A percentile compares a stretch with the other conserved stretches of the same genome.
Evolutionary conservation across 2,888 invertebrate species (phyloP).

Genomic region (Dioctria linearis): DNA sequence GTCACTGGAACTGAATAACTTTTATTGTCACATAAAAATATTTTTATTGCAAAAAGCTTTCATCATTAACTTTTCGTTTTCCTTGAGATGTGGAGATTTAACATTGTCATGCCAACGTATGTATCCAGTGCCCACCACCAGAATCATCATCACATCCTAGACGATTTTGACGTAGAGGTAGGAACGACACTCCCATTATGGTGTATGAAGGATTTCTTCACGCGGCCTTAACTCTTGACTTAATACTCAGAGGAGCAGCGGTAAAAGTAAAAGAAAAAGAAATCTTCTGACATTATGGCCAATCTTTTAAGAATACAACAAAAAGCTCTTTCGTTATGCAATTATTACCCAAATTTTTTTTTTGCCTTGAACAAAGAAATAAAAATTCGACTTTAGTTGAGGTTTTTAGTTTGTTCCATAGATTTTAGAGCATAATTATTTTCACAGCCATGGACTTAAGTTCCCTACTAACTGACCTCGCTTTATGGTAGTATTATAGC

Average conservation of each 20-base stretch:
- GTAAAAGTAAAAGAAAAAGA: too few relatives aligned
- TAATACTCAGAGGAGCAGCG: background rate
- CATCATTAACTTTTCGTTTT: conserved; percentile 50
- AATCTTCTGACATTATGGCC: background rate
- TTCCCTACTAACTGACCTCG: background rate
- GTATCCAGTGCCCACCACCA: background rate
- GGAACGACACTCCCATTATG: background rate
- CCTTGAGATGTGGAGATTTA: conserved; percentile 7
- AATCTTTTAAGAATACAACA: conserved; percentile 23
- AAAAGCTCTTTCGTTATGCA: background rate
- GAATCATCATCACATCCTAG: background rate
- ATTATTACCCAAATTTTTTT: conserved; percentile 8
- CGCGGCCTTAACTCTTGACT: conserved; percentile 18
- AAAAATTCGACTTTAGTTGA: background rate
- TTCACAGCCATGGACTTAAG: background rate
- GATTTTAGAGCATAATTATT: background rate
- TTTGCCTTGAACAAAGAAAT: background rate
- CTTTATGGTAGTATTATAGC: background rate
- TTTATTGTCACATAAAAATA: conserved; percentile 42
- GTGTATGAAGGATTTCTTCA: conserved; percentile 4
- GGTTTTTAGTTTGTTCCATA: background rate
- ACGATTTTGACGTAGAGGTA: background rate
- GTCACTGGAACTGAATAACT: conserved; percentile 34
- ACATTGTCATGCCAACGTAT: background rate
- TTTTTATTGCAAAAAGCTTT: conserved; percentile 52